Evolutionary conservation across 2,113 vertebrate genomes (phyloP).

Genomic region (Nipponia nippon): DNA sequence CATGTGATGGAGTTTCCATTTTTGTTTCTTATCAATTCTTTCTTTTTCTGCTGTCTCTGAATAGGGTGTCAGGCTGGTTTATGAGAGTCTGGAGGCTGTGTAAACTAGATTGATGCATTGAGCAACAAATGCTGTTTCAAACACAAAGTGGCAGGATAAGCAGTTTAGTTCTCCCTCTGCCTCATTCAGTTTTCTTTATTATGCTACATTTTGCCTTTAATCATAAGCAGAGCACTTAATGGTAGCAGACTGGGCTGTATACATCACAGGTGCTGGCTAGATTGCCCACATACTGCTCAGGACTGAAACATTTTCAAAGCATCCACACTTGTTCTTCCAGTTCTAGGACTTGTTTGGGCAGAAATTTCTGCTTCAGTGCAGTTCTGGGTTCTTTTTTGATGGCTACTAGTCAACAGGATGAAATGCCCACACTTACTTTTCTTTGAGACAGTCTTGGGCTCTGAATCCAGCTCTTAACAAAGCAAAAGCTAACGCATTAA

Average conservation of each 20-base stretch:
- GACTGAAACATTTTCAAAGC: neutral
- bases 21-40: neutral
- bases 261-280: neutral
- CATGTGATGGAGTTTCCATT: neutral
- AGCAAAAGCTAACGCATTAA: neutral
- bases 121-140: neutral
- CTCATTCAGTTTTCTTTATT: neutral
- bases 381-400: neutral
- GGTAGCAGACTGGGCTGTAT: neutral
- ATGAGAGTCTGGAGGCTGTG: neutral
- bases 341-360: conserved; percentile 1
- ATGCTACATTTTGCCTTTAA: neutral
- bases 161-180: neutral
- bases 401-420: neutral
- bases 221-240: neutral
- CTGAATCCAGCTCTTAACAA: neutral
- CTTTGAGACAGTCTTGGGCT: neutral
- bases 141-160: conserved; percentile 22
- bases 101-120: neutral
- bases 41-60: neutral
- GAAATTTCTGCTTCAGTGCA: neutral
- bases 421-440: neutral
- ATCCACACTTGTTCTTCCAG: neutral
- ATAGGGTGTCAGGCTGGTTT: neutral
- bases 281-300: neutral